A percentile compares a stretch with the other conserved stretches of the same genome.
Conservation (phyloP, 1,140 invertebrate genomes). For the Drosophila eugracilis region DNA sequence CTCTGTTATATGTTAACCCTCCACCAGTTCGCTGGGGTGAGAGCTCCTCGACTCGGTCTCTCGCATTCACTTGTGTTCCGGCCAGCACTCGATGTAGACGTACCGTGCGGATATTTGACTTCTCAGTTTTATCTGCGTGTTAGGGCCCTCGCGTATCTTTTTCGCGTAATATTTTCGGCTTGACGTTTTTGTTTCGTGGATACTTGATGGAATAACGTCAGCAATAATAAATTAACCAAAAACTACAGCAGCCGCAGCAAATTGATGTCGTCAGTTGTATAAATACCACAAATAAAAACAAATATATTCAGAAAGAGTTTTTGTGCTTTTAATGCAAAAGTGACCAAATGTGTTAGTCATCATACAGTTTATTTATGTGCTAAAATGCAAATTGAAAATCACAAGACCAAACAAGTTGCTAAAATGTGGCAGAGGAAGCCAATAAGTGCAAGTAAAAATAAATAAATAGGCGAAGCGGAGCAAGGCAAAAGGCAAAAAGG, state of each 20-base stretch:
- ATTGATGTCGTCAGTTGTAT: conserved; percentile 49
- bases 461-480: conserved; percentile 48
- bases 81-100: conserved; percentile 42
- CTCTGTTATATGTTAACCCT: conserved; percentile 16
- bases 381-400: conserved; percentile 61
- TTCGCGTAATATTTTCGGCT: conserved; percentile 48
- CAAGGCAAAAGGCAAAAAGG: conserved; percentile 12
- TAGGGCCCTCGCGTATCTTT: conserved; percentile 59
- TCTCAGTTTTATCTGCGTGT: conserved; percentile 9
- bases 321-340: conserved; percentile 36
- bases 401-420: conserved; percentile 53
- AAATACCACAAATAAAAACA: conserved; percentile 35
- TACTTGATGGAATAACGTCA: conserved; percentile 39
- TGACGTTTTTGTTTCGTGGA: conserved; percentile 13
- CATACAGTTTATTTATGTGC: conserved; percentile 28
- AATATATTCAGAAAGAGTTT: conserved; percentile 12
- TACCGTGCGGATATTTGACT: conserved; percentile 24
- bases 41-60: conserved; percentile 12
- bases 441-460: conserved; percentile 70
- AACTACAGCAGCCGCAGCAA: conserved; percentile 10
- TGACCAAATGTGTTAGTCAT: conserved; percentile 72
- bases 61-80: conserved; percentile 47
- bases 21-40: conserved; percentile 4
- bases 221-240: conserved; percentile 31
- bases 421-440: conserved; percentile 66